Evolutionary conservation across 2,113 vertebrate genomes (phyloP).

Genomic region (Myiopsitta monachus): DNA sequence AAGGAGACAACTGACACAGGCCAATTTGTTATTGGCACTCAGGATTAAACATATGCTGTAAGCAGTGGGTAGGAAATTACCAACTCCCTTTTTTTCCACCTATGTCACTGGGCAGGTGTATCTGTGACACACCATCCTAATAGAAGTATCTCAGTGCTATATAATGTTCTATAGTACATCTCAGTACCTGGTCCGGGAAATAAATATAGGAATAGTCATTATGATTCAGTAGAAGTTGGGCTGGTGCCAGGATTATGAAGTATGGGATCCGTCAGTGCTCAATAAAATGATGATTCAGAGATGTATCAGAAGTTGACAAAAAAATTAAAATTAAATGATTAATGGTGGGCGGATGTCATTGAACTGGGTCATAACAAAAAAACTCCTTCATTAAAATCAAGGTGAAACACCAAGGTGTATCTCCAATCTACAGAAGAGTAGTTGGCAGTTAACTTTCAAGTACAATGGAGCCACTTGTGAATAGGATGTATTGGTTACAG

Average conservation of each 20-base stretch:
- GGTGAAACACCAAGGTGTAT: not conserved
- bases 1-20: not conserved
- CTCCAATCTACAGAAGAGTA: not conserved
- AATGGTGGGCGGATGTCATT: not conserved
- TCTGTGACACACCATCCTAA: not conserved
- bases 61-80: not conserved
- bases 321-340: not conserved
- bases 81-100: not conserved
- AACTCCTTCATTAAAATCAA: not conserved
- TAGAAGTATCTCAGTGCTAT: not conserved
- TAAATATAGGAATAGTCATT: not conserved
- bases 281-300: constrained; percentile 8
- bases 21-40: not conserved
- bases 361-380: not conserved
- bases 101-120: not conserved
- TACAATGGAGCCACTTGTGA: not conserved
- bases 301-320: not conserved
- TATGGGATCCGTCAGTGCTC: not conserved
- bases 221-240: not conserved
- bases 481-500: not conserved
- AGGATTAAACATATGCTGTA: not conserved
- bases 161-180: not conserved
- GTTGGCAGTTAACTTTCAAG: not conserved
- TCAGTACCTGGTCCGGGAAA: not conserved
- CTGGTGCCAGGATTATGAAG: not conserved